Percentiles rank a stretch among this genome's conserved stretches.
These are phyloP conservation scores for Pangasius larnaudii DNA, from an alignment of 2,797 vertebrate genomes.

Conservation along the genomic window DNA sequence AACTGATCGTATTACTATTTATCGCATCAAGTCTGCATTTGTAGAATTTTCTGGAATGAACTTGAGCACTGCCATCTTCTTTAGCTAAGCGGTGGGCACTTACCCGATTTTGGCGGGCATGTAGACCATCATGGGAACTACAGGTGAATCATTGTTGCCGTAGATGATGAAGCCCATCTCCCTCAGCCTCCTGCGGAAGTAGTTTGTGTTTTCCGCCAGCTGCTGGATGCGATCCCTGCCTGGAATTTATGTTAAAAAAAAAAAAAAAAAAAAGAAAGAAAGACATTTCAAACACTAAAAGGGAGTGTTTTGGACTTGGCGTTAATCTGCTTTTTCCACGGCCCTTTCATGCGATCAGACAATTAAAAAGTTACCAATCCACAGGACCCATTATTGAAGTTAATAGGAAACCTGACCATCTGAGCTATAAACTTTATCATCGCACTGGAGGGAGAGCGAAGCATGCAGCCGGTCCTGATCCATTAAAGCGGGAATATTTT, in stretches of 20 bases:
- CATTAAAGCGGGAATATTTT: slow-evolving; percentile 48
- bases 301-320: slow-evolving; percentile 45
- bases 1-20: not conserved
- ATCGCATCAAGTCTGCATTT: not conserved
- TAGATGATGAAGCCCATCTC: slow-evolving; percentile 89
- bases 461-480: slow-evolving; percentile 37
- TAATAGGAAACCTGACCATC: slow-evolving; percentile 51
- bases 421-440: slow-evolving; percentile 54
- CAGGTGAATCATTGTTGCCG: slow-evolving; percentile 87
- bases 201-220: slow-evolving; percentile 83
- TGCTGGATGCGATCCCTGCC: slow-evolving; percentile 80
- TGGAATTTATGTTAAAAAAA: slow-evolving; percentile 53
- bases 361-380: slow-evolving; percentile 57
- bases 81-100: slow-evolving; percentile 34
- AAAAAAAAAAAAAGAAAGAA: slow-evolving; percentile 29
- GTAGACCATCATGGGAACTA: slow-evolving; percentile 88
- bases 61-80: not conserved
- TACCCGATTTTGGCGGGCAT: slow-evolving; percentile 89
- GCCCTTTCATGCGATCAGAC: slow-evolving; percentile 55
- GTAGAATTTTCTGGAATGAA: not conserved
- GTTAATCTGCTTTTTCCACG: slow-evolving; percentile 53
- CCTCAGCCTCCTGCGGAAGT: slow-evolving; percentile 83
- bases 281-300: slow-evolving; percentile 20
- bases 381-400: slow-evolving; percentile 51
- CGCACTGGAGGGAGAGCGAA: slow-evolving; percentile 12